These are phyloP conservation scores for Lutjanus campechanus DNA, from an alignment of 2,797 vertebrate species.

Conservation along the genomic window DNA sequence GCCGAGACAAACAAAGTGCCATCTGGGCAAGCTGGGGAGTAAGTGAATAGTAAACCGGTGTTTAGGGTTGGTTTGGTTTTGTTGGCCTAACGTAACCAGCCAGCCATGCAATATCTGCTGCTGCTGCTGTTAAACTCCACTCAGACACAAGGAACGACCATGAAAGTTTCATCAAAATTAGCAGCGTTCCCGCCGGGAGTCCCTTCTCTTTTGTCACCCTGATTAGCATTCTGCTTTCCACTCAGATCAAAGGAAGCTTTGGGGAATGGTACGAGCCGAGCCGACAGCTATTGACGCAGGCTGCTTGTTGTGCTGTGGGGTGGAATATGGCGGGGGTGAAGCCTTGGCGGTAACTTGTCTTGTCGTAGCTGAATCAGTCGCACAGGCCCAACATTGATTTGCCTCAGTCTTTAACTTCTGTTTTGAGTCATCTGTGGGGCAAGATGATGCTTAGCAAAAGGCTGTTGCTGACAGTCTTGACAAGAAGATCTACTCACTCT, in stretches of 20 bases:
- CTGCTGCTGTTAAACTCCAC: neutral
- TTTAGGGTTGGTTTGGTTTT: neutral
- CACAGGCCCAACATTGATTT: slow-evolving; percentile 18
- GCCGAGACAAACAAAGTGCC: slow-evolving; percentile 73
- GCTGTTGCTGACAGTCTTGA: neutral
- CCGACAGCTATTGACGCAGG: slow-evolving; percentile 21
- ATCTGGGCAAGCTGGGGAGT: slow-evolving; percentile 54
- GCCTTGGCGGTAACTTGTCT: slow-evolving; percentile 2
- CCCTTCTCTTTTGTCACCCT: slow-evolving; percentile 4
- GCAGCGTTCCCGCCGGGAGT: neutral
- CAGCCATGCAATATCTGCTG: neutral
- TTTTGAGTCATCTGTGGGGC: neutral
- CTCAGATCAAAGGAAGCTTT: slow-evolving; percentile 31
- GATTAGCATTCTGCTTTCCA: slow-evolving; percentile 6
- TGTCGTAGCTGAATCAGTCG: slow-evolving; percentile 24
- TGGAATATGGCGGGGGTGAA: neutral
- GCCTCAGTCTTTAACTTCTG: slow-evolving; percentile 6
- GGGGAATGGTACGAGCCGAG: slow-evolving; percentile 1
- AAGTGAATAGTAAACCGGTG: neutral
- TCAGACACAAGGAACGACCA: neutral
- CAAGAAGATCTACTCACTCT: neutral
- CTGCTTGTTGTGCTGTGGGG: slow-evolving; percentile 9
- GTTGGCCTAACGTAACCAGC: neutral
- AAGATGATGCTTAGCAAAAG: neutral
- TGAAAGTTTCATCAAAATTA: slow-evolving; percentile 14